These are phyloP conservation scores for Lemur catta DNA, from an alignment of 2,797 vertebrate genomes.

Conservation along the genomic window DNA sequence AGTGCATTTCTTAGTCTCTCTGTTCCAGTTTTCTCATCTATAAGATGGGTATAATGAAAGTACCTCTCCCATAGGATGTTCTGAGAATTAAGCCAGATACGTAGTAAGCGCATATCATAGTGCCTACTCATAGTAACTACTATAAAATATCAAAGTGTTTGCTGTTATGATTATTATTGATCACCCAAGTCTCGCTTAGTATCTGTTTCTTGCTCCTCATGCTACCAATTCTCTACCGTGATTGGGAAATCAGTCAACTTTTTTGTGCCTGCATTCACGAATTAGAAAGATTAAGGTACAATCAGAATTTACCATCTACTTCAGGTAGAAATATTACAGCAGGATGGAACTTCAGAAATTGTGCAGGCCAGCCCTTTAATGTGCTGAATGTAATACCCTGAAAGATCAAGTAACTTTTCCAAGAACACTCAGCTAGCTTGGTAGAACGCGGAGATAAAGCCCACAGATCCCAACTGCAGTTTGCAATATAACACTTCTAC, in stretches of 20 bases:
- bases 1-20: not conserved
- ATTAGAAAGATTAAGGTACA: not conserved
- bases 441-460: not conserved
- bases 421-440: not conserved
- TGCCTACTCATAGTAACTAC: not conserved
- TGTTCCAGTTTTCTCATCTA: not conserved
- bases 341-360: not conserved
- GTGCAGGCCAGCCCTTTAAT: not conserved
- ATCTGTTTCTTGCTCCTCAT: not conserved
- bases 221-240: not conserved
- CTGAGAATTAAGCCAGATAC: not conserved
- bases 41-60: not conserved
- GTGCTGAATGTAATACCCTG: not conserved
- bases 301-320: not conserved
- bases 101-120: not conserved
- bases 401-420: not conserved
- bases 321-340: not conserved
- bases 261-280: not conserved
- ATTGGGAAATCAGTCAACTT: not conserved
- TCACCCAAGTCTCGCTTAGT: not conserved
- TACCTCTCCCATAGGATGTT: not conserved
- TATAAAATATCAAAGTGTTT: not conserved
- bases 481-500: not conserved
- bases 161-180: not conserved
- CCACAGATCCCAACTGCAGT: not conserved